Percentiles rank a stretch among this genome's conserved stretches.
Conservation (phyloP, 2,888 invertebrate species). For the Oasisia sp. region DNA sequence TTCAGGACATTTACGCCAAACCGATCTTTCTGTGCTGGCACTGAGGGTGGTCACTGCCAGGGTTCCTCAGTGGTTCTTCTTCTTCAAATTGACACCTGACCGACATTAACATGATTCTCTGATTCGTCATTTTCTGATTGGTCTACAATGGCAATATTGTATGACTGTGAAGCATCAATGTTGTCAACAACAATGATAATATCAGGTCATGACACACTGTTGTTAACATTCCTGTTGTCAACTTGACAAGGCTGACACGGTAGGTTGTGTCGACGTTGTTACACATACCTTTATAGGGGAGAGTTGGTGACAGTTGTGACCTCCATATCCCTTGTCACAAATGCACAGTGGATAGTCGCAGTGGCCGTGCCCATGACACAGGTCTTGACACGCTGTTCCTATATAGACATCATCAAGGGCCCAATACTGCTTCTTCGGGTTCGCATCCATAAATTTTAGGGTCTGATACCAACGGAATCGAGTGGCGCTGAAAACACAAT, state of each 20-base stretch:
- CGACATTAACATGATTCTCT: no score
- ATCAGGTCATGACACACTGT: not conserved
- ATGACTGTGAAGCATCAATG: no score
- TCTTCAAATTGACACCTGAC: no score
- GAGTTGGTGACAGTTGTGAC: constrained; percentile 45
- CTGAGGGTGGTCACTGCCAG: no score
- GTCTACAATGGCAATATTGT: no score
- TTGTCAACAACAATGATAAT: not conserved
- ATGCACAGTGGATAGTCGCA: constrained; percentile 52
- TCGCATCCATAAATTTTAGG: constrained; percentile 27
- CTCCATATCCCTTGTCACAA: constrained; percentile 56
- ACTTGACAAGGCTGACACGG: not conserved
- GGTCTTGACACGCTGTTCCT: constrained; percentile 60
- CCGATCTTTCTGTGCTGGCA: no score
- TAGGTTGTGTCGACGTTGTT: not conserved
- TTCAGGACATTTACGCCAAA: no score
- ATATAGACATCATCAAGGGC: constrained; percentile 64
- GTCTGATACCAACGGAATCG: constrained; percentile 63
- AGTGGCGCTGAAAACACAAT: constrained; percentile 50
- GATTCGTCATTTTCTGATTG: no score
- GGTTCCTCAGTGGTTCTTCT: no score
- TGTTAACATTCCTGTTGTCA: not conserved
- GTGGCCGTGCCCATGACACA: constrained; percentile 64
- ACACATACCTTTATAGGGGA: not conserved
- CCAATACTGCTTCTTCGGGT: constrained; percentile 49